Base-by-base conservation (phyloP, 2,888 invertebrate genomes). In the Chrysolina haemoptera region DNA sequence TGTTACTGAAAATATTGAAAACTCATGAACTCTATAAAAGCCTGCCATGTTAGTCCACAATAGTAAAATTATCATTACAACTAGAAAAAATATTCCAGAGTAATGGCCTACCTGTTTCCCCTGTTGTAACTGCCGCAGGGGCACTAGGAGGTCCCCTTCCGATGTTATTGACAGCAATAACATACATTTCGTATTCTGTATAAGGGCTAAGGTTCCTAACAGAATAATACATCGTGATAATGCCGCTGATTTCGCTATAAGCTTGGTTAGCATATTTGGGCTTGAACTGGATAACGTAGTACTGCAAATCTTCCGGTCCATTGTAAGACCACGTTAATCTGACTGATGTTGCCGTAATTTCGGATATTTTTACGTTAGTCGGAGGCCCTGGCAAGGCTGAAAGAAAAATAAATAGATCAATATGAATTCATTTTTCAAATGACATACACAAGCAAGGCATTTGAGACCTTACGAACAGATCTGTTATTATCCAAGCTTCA, bases 221-320 rank as follows among this genome's bases (percentile, higher is more conserved):
- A 53, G 95, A 95, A 89, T 97, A 97, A 89, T 96, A 96, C 91
- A 95, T 95, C 62, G 96, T 95, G 84, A 96, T 96, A 84, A 98
- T 96, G 72, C 97, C 97, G 75, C 95, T 95, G 85, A 97, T 96
- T 89, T 98, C 97, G 84, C 95, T 94, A 90, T 94, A 97, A 62
- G 96, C 96, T 90, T 96, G 92, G 88, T 96, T 95, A 70, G 96
- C 96, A 88, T 95, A 95, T 90, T 97, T 97, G 62, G 97, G 97
- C 88, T 98, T 98, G 91, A 98, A 98, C 88, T 97, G 97, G 84
- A 99, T 96, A 81, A 98, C 96, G 89, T 98, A 99, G 88, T 98
- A 98, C 84, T 95, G 95, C n/a, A 98, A 92, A 84, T 97, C 97
- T 85, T 96, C 95, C 0, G 95, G 92, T 14, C 94, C 94, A 83